phyloP scores from a whole-genome alignment of 1,140 invertebrate species.

The Aporrectodea caliginosa region DNA sequence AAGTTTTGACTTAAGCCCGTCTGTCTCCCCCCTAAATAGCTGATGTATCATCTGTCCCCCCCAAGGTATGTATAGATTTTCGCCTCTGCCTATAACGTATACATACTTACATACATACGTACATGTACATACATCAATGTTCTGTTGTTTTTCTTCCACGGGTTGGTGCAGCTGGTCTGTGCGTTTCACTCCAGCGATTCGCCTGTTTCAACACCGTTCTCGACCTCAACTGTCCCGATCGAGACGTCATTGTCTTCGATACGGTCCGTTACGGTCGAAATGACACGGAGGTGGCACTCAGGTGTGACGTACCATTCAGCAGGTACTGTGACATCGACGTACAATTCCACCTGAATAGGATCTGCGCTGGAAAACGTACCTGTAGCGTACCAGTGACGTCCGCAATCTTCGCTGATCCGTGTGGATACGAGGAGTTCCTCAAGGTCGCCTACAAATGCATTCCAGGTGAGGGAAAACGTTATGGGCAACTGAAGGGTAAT shows the following conservation, averaged over 20 bases:
- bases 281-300: slow-evolving; percentile 20
- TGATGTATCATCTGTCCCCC: no score
- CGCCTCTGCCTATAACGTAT: no score
- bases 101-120: no score
- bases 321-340: neutral
- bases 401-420: slow-evolving; percentile 27
- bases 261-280: slow-evolving; percentile 27
- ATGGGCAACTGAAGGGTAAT: no score
- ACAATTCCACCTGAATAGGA: slow-evolving; percentile 27
- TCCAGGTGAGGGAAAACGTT: slow-evolving; percentile 5
- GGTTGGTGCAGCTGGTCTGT: neutral
- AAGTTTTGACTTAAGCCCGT: no score
- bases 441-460: slow-evolving; percentile 30
- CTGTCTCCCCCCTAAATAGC: no score
- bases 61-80: no score
- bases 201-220: slow-evolving; percentile 25
- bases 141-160: no score
- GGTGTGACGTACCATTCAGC: slow-evolving; percentile 9
- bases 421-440: slow-evolving; percentile 30
- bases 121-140: no score
- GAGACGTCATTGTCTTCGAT: slow-evolving; percentile 18
- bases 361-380: slow-evolving; percentile 27
- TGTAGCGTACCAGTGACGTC: slow-evolving; percentile 26
- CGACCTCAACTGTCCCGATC: slow-evolving; percentile 14
- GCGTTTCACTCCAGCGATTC: neutral